A percentile compares a stretch with the other conserved stretches of the same genome.
phyloP scores from a whole-genome alignment of 1,140 invertebrate species.

The Hycleus phaleratus region DNA sequence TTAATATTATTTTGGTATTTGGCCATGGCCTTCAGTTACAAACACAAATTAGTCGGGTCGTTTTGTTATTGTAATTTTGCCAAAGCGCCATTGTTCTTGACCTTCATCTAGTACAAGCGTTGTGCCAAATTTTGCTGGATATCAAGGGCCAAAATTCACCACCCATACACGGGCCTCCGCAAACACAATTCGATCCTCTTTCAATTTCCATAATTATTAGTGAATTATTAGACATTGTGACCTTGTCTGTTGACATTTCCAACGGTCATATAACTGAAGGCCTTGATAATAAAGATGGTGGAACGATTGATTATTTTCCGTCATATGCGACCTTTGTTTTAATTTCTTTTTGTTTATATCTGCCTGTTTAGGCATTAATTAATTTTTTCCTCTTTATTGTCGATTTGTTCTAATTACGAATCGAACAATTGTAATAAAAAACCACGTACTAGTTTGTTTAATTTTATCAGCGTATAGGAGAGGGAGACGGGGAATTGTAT shows the following conservation, averaged over 20 bases:
- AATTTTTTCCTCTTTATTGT: conserved; percentile 16
- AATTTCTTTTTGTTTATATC: conserved; percentile 26
- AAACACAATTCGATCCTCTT: background rate
- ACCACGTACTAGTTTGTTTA: background rate
- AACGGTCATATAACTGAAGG: conserved; percentile 18
- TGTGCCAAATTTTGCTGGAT: background rate
- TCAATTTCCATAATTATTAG: background rate
- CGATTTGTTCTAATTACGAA: conserved; percentile 9
- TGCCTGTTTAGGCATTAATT: too few relatives aligned
- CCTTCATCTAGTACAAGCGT: background rate
- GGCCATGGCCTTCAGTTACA: too few relatives aligned
- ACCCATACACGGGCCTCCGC: too few relatives aligned
- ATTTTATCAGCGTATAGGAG: background rate
- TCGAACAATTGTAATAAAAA: background rate
- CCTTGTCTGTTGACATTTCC: conserved; percentile 34
- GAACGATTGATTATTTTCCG: conserved; percentile 23
- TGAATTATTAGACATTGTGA: background rate
- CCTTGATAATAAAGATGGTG: conserved; percentile 32
- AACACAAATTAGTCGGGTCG: too few relatives aligned
- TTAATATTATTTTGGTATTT: too few relatives aligned
- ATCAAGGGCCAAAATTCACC: too few relatives aligned
- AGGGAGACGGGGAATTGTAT: background rate
- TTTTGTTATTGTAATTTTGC: too few relatives aligned
- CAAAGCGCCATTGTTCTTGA: background rate
- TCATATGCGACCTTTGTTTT: conserved; percentile 2